Evolutionary conservation across 2,113 vertebrate species (phyloP).

Genomic region (Tachysurus fulvidraco): DNA sequence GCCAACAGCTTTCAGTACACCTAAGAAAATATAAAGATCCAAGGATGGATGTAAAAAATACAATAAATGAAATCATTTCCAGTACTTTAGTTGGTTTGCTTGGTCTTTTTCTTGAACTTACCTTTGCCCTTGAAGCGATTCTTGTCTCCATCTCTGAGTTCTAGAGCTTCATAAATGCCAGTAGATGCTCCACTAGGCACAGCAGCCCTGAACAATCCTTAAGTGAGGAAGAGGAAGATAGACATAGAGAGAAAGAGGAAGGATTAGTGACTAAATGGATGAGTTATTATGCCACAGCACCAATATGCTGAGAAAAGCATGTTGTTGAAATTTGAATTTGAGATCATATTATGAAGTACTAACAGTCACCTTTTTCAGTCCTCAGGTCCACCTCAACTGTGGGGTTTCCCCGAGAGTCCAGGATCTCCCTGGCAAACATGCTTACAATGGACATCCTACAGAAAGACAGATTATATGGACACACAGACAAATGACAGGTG

Average conservation of each 20-base stretch:
- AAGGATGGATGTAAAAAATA: background rate
- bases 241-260: background rate
- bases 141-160: conserved; percentile 75
- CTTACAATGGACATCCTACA: conserved; percentile 80
- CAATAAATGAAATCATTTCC: background rate
- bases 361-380: conserved; percentile 84
- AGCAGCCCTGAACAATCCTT: conserved; percentile 74
- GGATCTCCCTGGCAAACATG: conserved; percentile 90
- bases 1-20: conserved; percentile 86
- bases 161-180: conserved; percentile 75
- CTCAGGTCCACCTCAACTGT: conserved; percentile 89
- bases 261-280: background rate
- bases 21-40: conserved; percentile 35
- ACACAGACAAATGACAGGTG: background rate
- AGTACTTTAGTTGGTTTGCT: background rate
- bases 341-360: background rate
- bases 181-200: conserved; percentile 77
- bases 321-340: background rate
- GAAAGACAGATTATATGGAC: conserved; percentile 55
- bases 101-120: conserved; percentile 24
- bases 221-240: background rate
- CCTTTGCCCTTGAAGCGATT: conserved; percentile 77
- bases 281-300: background rate
- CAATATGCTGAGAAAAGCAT: background rate
- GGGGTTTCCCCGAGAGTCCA: conserved; percentile 94